A percentile compares a stretch with the other conserved stretches of the same genome.
These are phyloP conservation scores for Spatula clypeata DNA, from an alignment of 2,797 vertebrate genomes.

Conservation along the genomic window DNA sequence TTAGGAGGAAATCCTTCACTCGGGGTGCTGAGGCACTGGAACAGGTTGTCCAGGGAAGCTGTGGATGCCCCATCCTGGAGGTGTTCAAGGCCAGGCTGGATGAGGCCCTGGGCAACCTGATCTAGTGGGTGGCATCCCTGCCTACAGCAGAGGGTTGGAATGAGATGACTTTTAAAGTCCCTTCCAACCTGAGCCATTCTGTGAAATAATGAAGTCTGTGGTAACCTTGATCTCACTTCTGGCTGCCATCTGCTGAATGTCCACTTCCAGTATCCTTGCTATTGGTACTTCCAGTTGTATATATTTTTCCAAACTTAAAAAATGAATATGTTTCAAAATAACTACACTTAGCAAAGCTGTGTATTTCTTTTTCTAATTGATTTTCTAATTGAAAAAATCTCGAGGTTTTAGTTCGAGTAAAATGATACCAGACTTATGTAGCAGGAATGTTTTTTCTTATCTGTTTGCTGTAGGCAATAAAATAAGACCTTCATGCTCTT, in stretches of 20 bases:
- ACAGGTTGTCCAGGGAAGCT: no score
- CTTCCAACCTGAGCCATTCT: no score
- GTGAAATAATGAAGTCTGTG: not conserved
- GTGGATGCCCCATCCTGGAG: no score
- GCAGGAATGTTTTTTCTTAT: not conserved
- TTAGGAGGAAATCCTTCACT: no score
- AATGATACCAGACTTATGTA: not conserved
- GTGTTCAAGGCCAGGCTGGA: no score
- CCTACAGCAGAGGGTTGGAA: no score
- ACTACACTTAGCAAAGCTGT: accelerated
- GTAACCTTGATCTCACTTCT: not conserved
- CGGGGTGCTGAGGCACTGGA: no score
- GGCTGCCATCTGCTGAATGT: not conserved
- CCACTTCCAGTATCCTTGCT: not conserved
- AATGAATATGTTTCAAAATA: not conserved
- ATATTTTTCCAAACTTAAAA: not conserved
- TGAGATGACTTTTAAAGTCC: no score
- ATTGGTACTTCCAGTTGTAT: not conserved
- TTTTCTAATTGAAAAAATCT: not conserved
- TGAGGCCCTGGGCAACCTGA: no score
- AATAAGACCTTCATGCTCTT: not conserved
- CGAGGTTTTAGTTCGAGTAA: not conserved
- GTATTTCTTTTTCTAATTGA: not conserved
- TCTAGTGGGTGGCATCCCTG: no score
- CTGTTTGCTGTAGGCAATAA: not conserved